A percentile compares a stretch with the other conserved stretches of the same genome.
These are phyloP conservation scores for Gasterosteus aculeatus DNA, from an alignment of 2,113 vertebrate species.

Conservation along the genomic window DNA sequence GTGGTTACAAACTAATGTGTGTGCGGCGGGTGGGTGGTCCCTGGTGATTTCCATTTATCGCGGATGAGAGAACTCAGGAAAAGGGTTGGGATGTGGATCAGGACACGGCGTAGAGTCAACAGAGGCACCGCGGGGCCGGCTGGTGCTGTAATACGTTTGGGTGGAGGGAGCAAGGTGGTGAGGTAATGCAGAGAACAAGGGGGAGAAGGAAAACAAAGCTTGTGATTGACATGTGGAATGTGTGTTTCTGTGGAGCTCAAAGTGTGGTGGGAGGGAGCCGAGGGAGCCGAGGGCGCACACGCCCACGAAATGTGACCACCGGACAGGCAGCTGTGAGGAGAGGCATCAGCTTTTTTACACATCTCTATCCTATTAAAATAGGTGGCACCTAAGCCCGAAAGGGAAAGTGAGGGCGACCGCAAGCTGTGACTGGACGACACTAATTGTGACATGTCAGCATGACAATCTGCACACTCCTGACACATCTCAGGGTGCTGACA, in stretches of 20 bases:
- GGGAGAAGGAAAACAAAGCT: conserved; percentile 46
- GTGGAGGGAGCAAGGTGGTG: conserved; percentile 68
- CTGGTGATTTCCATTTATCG: conserved; percentile 67
- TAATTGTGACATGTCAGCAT: conserved; percentile 4
- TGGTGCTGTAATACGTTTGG: conserved; percentile 51
- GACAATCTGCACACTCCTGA: neutral
- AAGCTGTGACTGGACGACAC: neutral
- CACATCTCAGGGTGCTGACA: neutral
- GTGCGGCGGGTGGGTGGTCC: conserved; percentile 60
- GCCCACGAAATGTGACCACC: conserved; percentile 54
- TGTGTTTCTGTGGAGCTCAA: conserved; percentile 54
- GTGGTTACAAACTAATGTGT: conserved; percentile 60
- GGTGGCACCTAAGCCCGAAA: conserved; percentile 8
- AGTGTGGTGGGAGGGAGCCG: conserved; percentile 13
- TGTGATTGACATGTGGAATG: conserved; percentile 65
- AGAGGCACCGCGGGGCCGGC: neutral
- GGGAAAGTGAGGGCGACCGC: conserved; percentile 24
- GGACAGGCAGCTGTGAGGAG: conserved; percentile 25
- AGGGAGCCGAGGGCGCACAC: conserved; percentile 31
- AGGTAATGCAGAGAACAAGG: conserved; percentile 68
- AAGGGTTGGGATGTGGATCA: conserved; percentile 55
- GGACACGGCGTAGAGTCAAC: conserved; percentile 9
- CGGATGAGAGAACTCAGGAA: conserved; percentile 60
- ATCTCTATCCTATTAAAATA: conserved; percentile 11
- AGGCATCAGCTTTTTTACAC: conserved; percentile 26